phyloP scores from a whole-genome alignment of 2,113 vertebrate species.

The Excalfactoria chinensis region DNA sequence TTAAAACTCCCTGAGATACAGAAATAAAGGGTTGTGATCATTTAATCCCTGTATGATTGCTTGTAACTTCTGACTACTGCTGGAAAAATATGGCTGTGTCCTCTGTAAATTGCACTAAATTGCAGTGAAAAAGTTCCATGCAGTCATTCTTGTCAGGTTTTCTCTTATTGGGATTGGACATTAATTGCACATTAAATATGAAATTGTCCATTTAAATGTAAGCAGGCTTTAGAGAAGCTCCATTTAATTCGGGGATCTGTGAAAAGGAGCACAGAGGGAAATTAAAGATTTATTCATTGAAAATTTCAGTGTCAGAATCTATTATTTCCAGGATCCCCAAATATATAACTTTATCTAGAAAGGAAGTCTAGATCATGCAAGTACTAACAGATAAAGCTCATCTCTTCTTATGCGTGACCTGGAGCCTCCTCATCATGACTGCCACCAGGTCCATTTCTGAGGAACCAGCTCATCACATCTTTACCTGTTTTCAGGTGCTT shows the following conservation, averaged over 20 bases:
- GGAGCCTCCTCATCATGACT: not conserved
- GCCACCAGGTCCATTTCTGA: not conserved
- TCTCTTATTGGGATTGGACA: not conserved
- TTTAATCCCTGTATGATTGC: not conserved
- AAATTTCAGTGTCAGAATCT: not conserved
- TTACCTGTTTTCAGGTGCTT: not conserved
- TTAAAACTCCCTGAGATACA: not conserved
- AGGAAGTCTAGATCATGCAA: not conserved
- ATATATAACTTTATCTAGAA: not conserved
- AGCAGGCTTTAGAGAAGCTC: not conserved
- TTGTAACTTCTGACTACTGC: conserved; percentile 1
- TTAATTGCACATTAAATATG: not conserved
- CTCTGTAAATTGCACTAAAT: not conserved
- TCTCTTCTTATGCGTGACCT: not conserved
- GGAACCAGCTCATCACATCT: not conserved
- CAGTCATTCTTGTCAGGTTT: not conserved
- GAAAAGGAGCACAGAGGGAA: not conserved
- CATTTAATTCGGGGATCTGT: not conserved
- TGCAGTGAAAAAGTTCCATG: not conserved
- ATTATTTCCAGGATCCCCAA: not conserved
- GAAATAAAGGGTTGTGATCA: conserved; percentile 3
- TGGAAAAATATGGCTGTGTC: not conserved
- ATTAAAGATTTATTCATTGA: not conserved
- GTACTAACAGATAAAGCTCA: not conserved
- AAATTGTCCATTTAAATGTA: not conserved